Base-by-base conservation (phyloP, 2,113 vertebrate genomes). In the Varanus salvator region DNA sequence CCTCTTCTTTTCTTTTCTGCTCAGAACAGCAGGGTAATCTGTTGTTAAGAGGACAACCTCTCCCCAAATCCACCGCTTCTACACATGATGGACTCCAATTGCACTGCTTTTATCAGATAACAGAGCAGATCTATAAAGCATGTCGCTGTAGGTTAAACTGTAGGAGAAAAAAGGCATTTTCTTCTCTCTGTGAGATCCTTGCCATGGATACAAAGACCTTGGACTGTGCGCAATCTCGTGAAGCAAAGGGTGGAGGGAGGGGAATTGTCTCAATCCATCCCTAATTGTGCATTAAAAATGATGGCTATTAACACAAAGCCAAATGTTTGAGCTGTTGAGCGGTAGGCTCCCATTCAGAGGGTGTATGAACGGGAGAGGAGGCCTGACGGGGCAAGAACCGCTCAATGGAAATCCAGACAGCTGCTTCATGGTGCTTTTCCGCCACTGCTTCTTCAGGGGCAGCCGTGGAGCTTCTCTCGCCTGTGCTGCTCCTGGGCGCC, bases 91-190 rank as follows among this genome's bases (percentile, higher is more conserved):
- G 80, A 76, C 69, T 87, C 85, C 57, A 76, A 6, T 66, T 77
- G 85, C 4, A n/a, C 12, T 1, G 85, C 71, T 77, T 80, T 74
- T 44, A 87, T 64, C 85, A 84, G 90, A 82, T 83, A 84, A 68
- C 44, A 31, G 48, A 27, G 60, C 25, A 4, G 57, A 76, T 83
- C 80, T 87, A 52, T 68, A 84, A 54, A 69, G 57, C 71, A 23
- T 52, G 78, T 77, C 71, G n/a, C 44, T 15, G 4, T 15, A 80
- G 85, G 85, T 77, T 84, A 87, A 90, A 82, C 78, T 57, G 78
- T 29, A 25, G 3, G 17, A 31, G 69, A 25, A 29, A 38, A 75
- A 66, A 69, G 25, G 72, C 23, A 14, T 54, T 68, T 77, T 52
- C 71, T 21, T 77, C 80, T 44, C 71, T 19, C 85, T 54, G 44